Base-by-base conservation (phyloP, 2,888 invertebrate genomes). In the Cheiracanthium punctorium region DNA sequence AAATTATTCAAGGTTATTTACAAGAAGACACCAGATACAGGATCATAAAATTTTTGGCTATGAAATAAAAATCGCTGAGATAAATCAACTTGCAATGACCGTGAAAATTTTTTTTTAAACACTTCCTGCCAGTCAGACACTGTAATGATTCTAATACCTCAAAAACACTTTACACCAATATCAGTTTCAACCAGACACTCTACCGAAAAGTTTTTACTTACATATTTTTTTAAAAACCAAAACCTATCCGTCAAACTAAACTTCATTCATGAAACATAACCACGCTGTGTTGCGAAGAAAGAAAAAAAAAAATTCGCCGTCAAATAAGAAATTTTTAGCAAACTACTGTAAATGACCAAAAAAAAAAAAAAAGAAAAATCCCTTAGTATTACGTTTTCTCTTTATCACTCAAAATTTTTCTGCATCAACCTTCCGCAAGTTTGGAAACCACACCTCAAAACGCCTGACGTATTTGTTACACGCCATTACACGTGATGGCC, bases 381-480 rank as follows among this genome's bases (percentile, higher is more conserved):
- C 5, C n/a, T 37, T 37, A 48, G 24, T 12, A 58, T 1, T 58
- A 58, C 12, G 24, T 58, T 58, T 24, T 58, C 12, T 24, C 58
- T 58, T 65, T 75, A 41, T 76, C 67, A 67, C 58, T 58, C 33
- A 20, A 29, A 58, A 30, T 52, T 43, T 52, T 69, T 28, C 33
- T 10, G n/a, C n/a, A n/a, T n/a, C n/a, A 69, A 33, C 37, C 69
- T 77, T 33, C 48, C 12, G 24, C 20, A 48, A 77, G 71, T 73
- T 80, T 80, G 64, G 29, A 30, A 32, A 32, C 37, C 65, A 20
- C 81, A 73, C 30, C 71, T 73, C 43, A 72, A 58, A 43, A 65
- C 81, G 76, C 77, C 33, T 84, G 73, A 77, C 82, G 77, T 48
- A 71, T 84, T 77, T 73, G 77, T 84, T 77, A 77, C 77, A 77